Percentiles rank a stretch among this genome's conserved stretches.
Evolutionary conservation across 2,797 vertebrate species (phyloP).

Genomic region (Coendou prehensilis): DNA sequence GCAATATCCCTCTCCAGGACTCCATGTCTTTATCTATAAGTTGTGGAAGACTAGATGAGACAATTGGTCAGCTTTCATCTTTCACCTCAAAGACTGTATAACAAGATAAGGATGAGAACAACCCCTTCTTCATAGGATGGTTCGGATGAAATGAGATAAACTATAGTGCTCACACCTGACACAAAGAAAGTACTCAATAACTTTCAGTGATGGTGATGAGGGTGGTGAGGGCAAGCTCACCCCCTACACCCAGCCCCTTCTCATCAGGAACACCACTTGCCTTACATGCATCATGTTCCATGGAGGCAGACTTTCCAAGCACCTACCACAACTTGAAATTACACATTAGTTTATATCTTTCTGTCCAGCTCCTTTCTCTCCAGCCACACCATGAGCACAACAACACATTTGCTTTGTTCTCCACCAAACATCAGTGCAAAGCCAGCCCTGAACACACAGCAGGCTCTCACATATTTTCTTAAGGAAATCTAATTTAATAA

Average conservation of each 20-base stretch:
- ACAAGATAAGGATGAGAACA: background rate
- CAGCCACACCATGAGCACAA: background rate
- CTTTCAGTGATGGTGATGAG: background rate
- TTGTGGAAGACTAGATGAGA: background rate
- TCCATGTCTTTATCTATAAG: background rate
- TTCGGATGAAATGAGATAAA: background rate
- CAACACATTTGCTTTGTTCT: background rate
- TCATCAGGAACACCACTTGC: background rate
- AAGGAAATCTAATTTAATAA: background rate
- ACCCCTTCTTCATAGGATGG: fast-evolving
- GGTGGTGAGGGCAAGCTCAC: background rate
- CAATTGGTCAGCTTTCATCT: background rate
- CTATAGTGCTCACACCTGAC: background rate
- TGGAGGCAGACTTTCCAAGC: background rate
- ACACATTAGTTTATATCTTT: background rate
- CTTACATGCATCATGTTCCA: background rate
- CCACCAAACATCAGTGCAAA: background rate
- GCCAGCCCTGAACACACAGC: background rate
- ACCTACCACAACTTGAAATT: background rate
- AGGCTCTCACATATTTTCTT: background rate
- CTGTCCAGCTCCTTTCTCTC: background rate
- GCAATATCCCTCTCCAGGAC: background rate
- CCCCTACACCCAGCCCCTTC: background rate
- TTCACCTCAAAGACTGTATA: background rate
- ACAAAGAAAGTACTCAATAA: background rate